Conservation (phyloP, 2,888 invertebrate species). For the Coelogynopora nodosa region DNA sequence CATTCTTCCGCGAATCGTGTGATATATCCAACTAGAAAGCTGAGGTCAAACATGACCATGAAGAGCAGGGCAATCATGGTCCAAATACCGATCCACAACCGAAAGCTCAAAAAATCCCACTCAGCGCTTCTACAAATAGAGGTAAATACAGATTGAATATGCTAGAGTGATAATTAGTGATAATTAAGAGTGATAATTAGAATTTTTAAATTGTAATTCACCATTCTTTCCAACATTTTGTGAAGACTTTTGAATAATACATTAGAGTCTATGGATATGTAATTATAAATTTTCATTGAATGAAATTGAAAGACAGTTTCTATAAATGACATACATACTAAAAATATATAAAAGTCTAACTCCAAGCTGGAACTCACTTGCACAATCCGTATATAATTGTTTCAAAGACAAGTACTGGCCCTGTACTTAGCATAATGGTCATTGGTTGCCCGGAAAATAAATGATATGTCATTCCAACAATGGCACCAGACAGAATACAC, state of each 20-base stretch:
- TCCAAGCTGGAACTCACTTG: slow-evolving; percentile 46
- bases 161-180: background rate
- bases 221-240: too few relatives aligned
- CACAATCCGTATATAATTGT: slow-evolving; percentile 74
- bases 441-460: slow-evolving; percentile 84
- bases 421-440: slow-evolving; percentile 89
- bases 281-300: background rate
- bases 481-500: slow-evolving; percentile 44
- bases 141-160: background rate
- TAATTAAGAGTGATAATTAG: too few relatives aligned
- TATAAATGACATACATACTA: too few relatives aligned
- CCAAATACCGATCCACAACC: slow-evolving; percentile 95
- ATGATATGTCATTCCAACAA: slow-evolving; percentile 82
- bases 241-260: too few relatives aligned
- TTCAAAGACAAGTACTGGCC: slow-evolving; percentile 87
- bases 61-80: slow-evolving; percentile 77
- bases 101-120: slow-evolving; percentile 64
- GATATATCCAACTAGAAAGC: slow-evolving; percentile 87
- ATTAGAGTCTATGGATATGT: background rate
- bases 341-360: too few relatives aligned
- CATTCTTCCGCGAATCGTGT: slow-evolving; percentile 97
- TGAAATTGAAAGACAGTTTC: too few relatives aligned
- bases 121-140: slow-evolving; percentile 43
- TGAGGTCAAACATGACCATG: slow-evolving; percentile 87
- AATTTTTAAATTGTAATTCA: too few relatives aligned